A percentile compares a stretch with the other conserved stretches of the same genome.
Conservation (phyloP, 2,888 invertebrate genomes). For the Cloeon dipterum region DNA sequence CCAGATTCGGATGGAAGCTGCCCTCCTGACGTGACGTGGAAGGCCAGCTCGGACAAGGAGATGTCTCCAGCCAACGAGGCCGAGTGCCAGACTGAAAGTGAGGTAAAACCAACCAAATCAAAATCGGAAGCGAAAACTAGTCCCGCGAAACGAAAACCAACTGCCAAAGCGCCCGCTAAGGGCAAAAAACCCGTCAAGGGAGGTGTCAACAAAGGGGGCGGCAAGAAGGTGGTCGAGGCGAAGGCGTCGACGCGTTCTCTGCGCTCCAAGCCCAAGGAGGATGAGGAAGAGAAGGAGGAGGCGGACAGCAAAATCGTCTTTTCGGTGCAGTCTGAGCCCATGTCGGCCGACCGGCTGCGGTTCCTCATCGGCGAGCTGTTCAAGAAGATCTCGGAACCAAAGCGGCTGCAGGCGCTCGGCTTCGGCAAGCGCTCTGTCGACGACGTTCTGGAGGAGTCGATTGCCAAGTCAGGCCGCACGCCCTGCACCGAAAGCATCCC, state of each 20-base stretch:
- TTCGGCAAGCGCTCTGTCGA: constrained; percentile 54
- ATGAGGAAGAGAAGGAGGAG: constrained; percentile 14
- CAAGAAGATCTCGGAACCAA: constrained; percentile 61
- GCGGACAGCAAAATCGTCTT: constrained; percentile 18
- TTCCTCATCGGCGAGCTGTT: constrained; percentile 56
- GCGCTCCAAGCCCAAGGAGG: constrained; percentile 14
- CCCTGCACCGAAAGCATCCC: constrained; percentile 29
- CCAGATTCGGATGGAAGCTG: too few species aligned
- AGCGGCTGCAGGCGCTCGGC: constrained; percentile 52
- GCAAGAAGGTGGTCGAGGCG: background rate
- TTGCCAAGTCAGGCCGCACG: constrained; percentile 45
- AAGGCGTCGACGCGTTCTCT: constrained; percentile 9
- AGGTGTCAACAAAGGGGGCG: background rate
- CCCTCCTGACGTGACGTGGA: too few species aligned
- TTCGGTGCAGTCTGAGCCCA: constrained; percentile 17
- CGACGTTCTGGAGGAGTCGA: constrained; percentile 53
- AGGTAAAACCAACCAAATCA: background rate
- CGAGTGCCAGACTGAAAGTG: too few species aligned
- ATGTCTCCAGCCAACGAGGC: too few species aligned
- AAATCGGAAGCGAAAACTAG: background rate
- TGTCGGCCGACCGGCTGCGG: constrained; percentile 51
- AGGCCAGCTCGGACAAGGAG: too few species aligned
- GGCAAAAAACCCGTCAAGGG: background rate
- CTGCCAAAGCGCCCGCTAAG: background rate
- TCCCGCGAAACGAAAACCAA: background rate